Evolutionary conservation across 2,113 vertebrate genomes (phyloP).

Genomic region (Connochaetes taurinus): DNA sequence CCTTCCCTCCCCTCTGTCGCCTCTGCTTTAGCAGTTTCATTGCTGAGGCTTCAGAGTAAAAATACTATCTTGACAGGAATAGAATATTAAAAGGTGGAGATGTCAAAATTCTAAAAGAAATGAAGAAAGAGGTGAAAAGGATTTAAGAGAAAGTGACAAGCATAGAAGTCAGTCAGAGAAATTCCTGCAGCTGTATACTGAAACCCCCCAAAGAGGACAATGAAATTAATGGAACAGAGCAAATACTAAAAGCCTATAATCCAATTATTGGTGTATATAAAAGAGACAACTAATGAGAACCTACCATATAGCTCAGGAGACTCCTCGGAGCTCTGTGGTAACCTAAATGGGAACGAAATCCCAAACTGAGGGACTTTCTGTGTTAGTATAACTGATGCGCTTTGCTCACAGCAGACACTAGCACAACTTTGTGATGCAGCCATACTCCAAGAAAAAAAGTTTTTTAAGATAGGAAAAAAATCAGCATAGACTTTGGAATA

Average conservation of each 20-base stretch:
- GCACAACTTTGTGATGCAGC: neutral
- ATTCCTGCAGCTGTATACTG: neutral
- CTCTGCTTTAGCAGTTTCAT: neutral
- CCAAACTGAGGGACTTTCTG: neutral
- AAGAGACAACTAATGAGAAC: neutral
- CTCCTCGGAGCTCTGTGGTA: neutral
- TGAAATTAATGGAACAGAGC: neutral
- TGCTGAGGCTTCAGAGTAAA: neutral
- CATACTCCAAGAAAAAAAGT: neutral
- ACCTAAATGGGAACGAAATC: neutral
- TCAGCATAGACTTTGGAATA: neutral
- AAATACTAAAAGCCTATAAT: neutral
- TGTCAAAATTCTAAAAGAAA: neutral
- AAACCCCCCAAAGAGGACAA: neutral
- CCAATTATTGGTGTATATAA: neutral
- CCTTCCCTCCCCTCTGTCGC: neutral
- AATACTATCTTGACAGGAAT: neutral
- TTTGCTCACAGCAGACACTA: neutral
- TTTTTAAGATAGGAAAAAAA: neutral
- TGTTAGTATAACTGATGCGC: neutral
- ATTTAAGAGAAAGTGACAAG: neutral
- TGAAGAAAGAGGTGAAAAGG: neutral
- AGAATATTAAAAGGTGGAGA: neutral
- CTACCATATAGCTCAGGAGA: neutral
- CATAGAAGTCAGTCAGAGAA: neutral